phyloP scores from a whole-genome alignment of 2,797 vertebrate genomes.

The Sandelia bainsii region DNA sequence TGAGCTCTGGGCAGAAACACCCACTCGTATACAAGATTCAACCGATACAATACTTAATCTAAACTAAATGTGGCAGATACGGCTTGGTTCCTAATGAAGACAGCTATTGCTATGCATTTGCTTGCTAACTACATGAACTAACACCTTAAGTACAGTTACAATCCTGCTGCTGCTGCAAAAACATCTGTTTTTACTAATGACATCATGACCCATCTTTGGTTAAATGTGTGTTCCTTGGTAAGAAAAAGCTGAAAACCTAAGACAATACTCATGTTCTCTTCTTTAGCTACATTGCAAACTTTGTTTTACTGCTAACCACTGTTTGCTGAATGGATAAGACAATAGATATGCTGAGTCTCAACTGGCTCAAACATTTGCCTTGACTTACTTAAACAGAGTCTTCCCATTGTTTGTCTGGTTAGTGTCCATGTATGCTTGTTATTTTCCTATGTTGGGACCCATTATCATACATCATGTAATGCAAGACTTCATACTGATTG shows the following conservation, averaged over 20 bases:
- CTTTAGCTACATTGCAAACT: background rate
- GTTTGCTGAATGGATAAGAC: constrained; percentile 13
- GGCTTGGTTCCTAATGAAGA: background rate
- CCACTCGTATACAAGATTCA: background rate
- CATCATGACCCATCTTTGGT: background rate
- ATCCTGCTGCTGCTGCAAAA: background rate
- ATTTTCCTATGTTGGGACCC: background rate
- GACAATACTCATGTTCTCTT: no score
- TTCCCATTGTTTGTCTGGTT: background rate
- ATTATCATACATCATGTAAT: constrained; percentile 3
- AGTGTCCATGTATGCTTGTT: background rate
- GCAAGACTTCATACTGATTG: background rate
- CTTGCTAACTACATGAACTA: background rate
- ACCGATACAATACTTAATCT: constrained; percentile 6
- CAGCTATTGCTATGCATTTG: background rate
- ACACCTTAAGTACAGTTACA: background rate
- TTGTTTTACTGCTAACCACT: background rate
- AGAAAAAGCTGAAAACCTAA: background rate
- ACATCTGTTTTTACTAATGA: background rate
- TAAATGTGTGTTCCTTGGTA: background rate
- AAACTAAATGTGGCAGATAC: background rate
- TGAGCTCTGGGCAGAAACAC: constrained; percentile 21
- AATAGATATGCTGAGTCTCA: background rate
- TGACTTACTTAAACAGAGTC: background rate
- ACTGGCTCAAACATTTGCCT: constrained; percentile 1